Conservation (phyloP, 2,888 invertebrate genomes). For the Sepiola atlantica region DNA sequence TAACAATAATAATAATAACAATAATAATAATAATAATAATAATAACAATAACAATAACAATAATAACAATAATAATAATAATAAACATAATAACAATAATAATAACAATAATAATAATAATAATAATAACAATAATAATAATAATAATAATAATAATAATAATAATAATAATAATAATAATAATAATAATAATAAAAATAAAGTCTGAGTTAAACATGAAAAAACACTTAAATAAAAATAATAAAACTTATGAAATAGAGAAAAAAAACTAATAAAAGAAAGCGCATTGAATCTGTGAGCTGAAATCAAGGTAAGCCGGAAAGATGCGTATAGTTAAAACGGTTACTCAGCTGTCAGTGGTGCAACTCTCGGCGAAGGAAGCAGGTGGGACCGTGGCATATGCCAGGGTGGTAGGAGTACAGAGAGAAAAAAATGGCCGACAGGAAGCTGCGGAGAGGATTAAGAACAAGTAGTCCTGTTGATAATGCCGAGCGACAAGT, state of each 20-base stretch:
- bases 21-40: too few relatives aligned
- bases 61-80: too few relatives aligned
- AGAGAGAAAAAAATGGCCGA: neutral
- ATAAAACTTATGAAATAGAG: neutral
- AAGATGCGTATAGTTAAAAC: neutral
- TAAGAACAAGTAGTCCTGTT: neutral
- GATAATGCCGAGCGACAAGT: neutral
- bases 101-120: too few relatives aligned
- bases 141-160: neutral
- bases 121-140: too few relatives aligned
- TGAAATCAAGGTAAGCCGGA: neutral
- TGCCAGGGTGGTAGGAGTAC: too few relatives aligned
- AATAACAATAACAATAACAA: too few relatives aligned
- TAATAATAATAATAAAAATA: neutral
- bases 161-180: neutral
- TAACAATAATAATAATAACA: too few relatives aligned
- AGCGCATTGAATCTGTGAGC: neutral
- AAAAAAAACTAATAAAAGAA: neutral
- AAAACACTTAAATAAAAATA: neutral
- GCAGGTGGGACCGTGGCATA: neutral
- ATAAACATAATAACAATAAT: too few relatives aligned
- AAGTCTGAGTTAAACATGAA: neutral
- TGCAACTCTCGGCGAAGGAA: neutral
- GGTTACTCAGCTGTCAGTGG: neutral
- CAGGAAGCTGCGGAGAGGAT: neutral